Evolutionary conservation across 92 coral and sea anemone species (phyloP).

Genomic region (Ricordea florida): DNA sequence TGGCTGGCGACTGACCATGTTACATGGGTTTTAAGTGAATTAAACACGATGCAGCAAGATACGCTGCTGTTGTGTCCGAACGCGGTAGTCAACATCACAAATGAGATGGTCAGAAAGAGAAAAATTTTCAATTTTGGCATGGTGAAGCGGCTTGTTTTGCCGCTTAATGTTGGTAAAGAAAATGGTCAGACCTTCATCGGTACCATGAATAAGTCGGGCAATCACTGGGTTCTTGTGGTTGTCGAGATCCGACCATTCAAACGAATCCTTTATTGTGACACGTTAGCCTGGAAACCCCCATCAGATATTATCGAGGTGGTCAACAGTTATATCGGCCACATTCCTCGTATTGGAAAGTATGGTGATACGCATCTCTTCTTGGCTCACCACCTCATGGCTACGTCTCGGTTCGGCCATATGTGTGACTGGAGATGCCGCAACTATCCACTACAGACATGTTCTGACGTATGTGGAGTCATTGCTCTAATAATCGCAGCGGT

Average conservation of each 20-base stretch:
- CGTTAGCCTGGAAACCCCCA: conserved; percentile 31
- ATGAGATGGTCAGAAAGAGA: too few relatives aligned
- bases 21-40: too few relatives aligned
- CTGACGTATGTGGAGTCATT: conserved; percentile 35
- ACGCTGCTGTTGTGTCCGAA: too few relatives aligned
- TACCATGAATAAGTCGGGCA: too few relatives aligned
- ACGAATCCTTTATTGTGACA: conserved; percentile 30
- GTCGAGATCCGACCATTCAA: conserved; percentile 40
- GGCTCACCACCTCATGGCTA: conserved; percentile 28
- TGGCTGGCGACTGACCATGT: too few relatives aligned
- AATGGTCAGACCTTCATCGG: too few relatives aligned
- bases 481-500: conserved; percentile 14
- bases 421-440: conserved; percentile 44
- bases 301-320: conserved; percentile 1
- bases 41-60: too few relatives aligned
- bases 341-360: conserved; percentile 16
- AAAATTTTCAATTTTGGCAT: too few relatives aligned
- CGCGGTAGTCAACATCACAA: too few relatives aligned
- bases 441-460: conserved; percentile 34
- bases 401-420: not conserved
- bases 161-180: too few relatives aligned
- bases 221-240: conserved; percentile 48
- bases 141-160: too few relatives aligned
- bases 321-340: conserved; percentile 16
- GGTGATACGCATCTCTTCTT: conserved; percentile 4